Evolutionary conservation across 2,888 invertebrate species (phyloP).

Genomic region (Drosophila neotestacea): DNA sequence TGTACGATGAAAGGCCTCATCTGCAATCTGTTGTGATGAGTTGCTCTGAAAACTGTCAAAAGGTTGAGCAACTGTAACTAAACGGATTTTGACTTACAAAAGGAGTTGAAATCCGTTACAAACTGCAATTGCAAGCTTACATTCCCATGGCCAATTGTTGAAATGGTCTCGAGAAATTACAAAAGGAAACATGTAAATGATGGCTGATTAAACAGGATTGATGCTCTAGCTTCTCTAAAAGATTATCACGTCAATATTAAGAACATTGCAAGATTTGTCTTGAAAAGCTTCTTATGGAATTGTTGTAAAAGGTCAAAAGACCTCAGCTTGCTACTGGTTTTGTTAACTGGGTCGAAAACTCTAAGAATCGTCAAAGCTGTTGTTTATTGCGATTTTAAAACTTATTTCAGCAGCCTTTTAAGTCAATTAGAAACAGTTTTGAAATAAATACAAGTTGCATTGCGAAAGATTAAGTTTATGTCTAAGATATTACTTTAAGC

Average conservation of each 20-base stretch:
- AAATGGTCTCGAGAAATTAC: background rate
- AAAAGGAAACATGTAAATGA: background rate
- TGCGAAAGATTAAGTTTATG: conserved; percentile 3
- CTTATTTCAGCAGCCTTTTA: background rate
- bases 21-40: conserved; percentile 25
- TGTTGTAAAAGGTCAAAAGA: background rate
- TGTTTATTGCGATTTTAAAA: background rate
- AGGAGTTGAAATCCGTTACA: conserved; percentile 35
- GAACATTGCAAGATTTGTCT: background rate
- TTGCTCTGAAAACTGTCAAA: conserved; percentile 62
- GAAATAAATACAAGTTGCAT: conserved; percentile 6
- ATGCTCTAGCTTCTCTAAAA: background rate
- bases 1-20: conserved; percentile 26
- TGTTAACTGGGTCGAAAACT: background rate
- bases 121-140: conserved; percentile 31
- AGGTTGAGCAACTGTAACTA: conserved; percentile 56
- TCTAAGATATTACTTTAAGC: background rate
- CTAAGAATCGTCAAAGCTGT: background rate
- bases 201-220: background rate
- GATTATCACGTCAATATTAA: background rate
- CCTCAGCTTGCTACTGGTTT: background rate
- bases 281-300: too few relatives aligned
- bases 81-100: conserved; percentile 47
- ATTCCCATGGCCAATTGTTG: conserved; percentile 59
- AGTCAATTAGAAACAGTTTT: conserved; percentile 2